Conservation (phyloP, 2,113 vertebrate species). For the Gavia stellata region DNA sequence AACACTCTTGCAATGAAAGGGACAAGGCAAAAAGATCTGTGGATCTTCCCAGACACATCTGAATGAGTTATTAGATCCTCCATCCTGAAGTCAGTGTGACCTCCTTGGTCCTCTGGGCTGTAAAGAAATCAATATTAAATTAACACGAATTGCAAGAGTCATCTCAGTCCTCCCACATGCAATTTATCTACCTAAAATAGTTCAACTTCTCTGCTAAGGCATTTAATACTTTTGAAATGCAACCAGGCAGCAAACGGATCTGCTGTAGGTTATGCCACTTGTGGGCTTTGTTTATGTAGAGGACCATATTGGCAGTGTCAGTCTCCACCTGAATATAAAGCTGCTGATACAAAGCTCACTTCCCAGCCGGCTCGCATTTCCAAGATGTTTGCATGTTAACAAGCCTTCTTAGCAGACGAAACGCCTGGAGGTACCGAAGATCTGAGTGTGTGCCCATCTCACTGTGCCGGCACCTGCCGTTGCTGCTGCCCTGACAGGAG, state of each 20-base stretch:
- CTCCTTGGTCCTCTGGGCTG: background rate
- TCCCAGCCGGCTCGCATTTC: background rate
- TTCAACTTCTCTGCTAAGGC: background rate
- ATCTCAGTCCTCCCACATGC: background rate
- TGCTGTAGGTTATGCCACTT: background rate
- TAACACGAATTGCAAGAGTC: background rate
- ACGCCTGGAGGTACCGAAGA: background rate
- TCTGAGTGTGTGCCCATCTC: background rate
- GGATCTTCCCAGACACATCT: background rate
- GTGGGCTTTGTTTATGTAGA: background rate
- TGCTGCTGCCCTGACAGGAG: background rate
- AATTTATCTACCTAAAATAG: background rate
- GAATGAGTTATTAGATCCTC: background rate
- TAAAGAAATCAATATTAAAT: background rate
- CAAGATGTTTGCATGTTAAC: background rate
- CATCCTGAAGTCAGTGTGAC: background rate
- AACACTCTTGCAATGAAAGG: background rate
- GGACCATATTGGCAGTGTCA: background rate
- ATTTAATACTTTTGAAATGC: background rate
- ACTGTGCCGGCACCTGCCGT: background rate
- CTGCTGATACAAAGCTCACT: rapidly evolving
- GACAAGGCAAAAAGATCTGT: background rate
- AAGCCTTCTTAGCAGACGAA: background rate
- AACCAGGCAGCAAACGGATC: background rate
- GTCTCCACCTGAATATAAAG: background rate